These are phyloP conservation scores for Nannoperca obscura DNA, from an alignment of 2,797 vertebrate species.

Conservation along the genomic window DNA sequence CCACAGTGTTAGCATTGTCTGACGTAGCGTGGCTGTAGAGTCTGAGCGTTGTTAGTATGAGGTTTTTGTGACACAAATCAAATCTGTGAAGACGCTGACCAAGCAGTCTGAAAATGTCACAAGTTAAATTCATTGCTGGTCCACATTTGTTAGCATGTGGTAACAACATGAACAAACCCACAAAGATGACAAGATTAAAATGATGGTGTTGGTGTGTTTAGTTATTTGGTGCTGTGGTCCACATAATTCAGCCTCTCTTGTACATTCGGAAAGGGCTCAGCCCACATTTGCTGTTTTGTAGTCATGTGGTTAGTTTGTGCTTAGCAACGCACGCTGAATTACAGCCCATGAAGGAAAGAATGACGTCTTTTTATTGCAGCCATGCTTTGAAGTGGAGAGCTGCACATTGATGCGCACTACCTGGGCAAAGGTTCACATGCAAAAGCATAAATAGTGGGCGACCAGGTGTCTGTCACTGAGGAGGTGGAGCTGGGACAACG, in stretches of 20 bases:
- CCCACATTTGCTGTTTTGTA: constrained; percentile 8
- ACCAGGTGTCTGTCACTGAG: constrained; percentile 8
- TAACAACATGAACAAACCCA: constrained; percentile 22
- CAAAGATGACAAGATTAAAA: constrained; percentile 1
- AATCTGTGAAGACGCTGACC: neutral
- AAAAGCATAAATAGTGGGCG: constrained; percentile 28
- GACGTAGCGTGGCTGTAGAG: neutral
- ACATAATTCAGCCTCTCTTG: constrained; percentile 11
- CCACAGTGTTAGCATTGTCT: neutral
- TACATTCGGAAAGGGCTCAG: neutral
- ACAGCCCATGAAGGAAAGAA: constrained; percentile 33
- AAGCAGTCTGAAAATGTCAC: neutral
- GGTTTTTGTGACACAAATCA: constrained; percentile 7
- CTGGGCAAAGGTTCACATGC: constrained; percentile 40
- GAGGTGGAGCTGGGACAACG: neutral
- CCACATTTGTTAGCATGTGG: neutral
- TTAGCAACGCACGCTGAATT: constrained; percentile 23
- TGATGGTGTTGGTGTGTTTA: neutral
- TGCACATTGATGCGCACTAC: constrained; percentile 6
- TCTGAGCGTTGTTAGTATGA: neutral
- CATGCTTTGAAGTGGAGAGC: constrained; percentile 30
- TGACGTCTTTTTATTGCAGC: constrained; percentile 25
- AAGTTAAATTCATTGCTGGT: constrained; percentile 3
- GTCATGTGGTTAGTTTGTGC: constrained; percentile 24
- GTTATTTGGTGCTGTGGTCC: constrained; percentile 12